Base-by-base conservation (phyloP, 2,797 vertebrate species). In the Eleutherodactylus coqui region DNA sequence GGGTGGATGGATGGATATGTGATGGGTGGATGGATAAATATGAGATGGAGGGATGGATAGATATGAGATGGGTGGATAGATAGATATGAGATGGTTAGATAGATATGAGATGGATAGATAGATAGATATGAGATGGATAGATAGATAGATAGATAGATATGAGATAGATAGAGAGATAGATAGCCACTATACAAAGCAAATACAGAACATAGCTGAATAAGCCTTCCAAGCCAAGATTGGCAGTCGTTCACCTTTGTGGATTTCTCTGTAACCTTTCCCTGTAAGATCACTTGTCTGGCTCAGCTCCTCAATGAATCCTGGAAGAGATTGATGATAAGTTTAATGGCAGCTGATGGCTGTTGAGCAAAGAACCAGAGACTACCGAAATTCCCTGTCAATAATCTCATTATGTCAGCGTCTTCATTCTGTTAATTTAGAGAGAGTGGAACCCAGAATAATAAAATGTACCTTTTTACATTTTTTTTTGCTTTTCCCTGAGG, bases 311-410 rank as follows among this genome's bases (percentile, higher is more conserved):
- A 55, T 55, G 7, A 55, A 55, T 58, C 19, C 60, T 24, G 60
- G 32, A 67, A 16, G 60, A 67, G 79, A 80, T 67, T 69, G 62
- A 80, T 80, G 79, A 67, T 67, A 2, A 47, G 9, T 49, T 7
- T 67, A 80, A 80, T 67, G 79, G 10, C 79, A 67, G 16, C 27
- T 49, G 79, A 80, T 58, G 75, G 51, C 75, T 38, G 32, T 34
- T 14, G 51, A 24, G 51, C 32, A 36, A n/a, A 58, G 75, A 36
- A 13, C 32, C 47, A 34, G 51, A 38, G 19, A n/a, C 51, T 19
- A 10, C 43, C 11, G 60, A 47, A 67, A 47, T 34, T 58, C 75
- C 21, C 49, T n/a, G 11, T 24, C 34, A 77, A 58, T 58, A 58
- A 77, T 55, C 49, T 55, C 51, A 77, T 77, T 77, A 77, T 58